Conservation (phyloP, 2,113 vertebrate genomes). For the Dipodomys ordii region DNA sequence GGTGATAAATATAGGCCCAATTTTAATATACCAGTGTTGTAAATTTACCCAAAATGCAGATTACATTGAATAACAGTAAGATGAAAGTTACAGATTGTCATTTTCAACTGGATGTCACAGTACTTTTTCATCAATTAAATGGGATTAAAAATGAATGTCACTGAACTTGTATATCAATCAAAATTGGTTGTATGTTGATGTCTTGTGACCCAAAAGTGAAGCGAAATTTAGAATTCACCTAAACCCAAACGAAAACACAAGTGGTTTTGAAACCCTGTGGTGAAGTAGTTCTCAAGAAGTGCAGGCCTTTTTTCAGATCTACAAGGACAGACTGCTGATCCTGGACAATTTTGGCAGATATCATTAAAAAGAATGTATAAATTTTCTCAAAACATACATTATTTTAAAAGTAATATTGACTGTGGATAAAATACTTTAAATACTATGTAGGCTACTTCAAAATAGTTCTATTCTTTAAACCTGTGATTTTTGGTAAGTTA, state of each 20-base stretch:
- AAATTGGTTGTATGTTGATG: slow-evolving; percentile 39
- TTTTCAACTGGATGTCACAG: not conserved
- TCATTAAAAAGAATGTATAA: slow-evolving; percentile 48
- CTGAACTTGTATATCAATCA: too few relatives aligned
- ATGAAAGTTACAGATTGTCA: not conserved
- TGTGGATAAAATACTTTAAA: slow-evolving; percentile 63
- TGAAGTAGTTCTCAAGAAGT: slow-evolving; percentile 61
- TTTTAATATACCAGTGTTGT: not conserved
- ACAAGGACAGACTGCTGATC: slow-evolving; percentile 59
- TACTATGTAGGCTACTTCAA: slow-evolving; percentile 74
- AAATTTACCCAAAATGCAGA: not conserved
- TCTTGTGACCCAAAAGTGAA: slow-evolving; percentile 55
- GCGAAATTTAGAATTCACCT: slow-evolving; percentile 41
- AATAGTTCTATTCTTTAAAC: slow-evolving; percentile 58
- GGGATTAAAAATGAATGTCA: too few relatives aligned
- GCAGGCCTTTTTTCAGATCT: slow-evolving; percentile 54
- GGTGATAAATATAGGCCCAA: not conserved
- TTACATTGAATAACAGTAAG: not conserved
- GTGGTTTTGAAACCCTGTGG: slow-evolving; percentile 52
- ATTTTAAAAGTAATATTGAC: slow-evolving; percentile 48
- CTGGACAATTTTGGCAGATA: slow-evolving; percentile 56
- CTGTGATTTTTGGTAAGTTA: slow-evolving; percentile 81
- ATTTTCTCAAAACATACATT: slow-evolving; percentile 71
- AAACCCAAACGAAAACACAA: slow-evolving; percentile 7
- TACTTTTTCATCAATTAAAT: not conserved